These are phyloP conservation scores for Eutolmus rufibarbis DNA, from an alignment of 2,888 invertebrate species.

Conservation along the genomic window DNA sequence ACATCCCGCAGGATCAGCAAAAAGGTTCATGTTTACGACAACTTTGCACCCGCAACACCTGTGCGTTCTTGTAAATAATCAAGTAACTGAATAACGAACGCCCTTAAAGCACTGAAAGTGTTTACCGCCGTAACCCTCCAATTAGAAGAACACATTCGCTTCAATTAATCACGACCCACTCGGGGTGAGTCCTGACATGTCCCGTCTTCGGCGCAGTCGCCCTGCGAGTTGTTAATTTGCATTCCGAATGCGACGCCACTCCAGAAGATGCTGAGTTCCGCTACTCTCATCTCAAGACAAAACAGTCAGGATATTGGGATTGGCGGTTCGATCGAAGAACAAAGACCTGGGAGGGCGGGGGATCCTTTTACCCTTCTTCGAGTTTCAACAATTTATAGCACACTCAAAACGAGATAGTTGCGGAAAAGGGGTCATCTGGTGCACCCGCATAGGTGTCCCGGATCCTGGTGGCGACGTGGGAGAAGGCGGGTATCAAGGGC, in stretches of 20 bases:
- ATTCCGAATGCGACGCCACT: constrained; percentile 5
- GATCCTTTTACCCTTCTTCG: background rate
- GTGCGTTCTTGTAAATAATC: background rate
- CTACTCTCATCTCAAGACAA: background rate
- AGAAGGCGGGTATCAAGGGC: background rate
- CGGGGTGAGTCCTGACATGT: background rate
- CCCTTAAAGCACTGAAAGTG: background rate
- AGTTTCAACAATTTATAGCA: background rate
- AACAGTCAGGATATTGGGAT: background rate
- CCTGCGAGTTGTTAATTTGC: background rate
- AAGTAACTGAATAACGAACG: background rate
- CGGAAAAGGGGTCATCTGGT: background rate
- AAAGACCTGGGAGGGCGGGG: background rate
- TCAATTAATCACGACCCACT: background rate
- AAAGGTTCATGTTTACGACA: background rate
- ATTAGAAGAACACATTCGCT: background rate
- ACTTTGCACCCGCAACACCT: background rate
- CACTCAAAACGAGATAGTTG: background rate
- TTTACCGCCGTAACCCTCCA: background rate
- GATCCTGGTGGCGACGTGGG: background rate
- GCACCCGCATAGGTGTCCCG: background rate
- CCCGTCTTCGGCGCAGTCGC: background rate
- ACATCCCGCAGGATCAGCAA: background rate
- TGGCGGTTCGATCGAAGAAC: background rate
- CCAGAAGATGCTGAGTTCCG: background rate